Evolutionary conservation across 2,797 vertebrate species (phyloP).

Genomic region (Chrysocyon brachyurus): DNA sequence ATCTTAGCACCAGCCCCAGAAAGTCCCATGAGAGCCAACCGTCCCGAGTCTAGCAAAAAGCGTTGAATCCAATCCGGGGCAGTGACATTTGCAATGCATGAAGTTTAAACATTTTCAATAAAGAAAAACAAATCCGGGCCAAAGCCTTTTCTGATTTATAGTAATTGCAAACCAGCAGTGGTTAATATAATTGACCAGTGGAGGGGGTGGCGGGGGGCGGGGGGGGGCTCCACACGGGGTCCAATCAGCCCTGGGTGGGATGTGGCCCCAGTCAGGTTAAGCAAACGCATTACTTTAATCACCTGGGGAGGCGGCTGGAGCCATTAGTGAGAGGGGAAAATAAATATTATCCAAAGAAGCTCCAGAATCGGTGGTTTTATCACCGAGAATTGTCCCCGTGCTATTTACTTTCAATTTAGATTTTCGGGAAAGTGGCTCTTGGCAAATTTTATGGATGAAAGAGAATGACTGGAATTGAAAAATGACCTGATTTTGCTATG

Average conservation of each 20-base stretch:
- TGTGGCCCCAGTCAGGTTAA: slow-evolving; percentile 85
- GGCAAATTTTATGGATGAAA: slow-evolving; percentile 82
- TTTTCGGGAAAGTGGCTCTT: slow-evolving; percentile 85
- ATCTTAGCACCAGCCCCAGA: no score
- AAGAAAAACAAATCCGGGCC: slow-evolving; percentile 84
- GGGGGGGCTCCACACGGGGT: slow-evolving; percentile 49
- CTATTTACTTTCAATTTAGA: slow-evolving; percentile 90
- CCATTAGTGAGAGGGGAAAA: slow-evolving; percentile 86
- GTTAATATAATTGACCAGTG: slow-evolving; percentile 85
- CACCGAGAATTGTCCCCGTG: slow-evolving; percentile 85
- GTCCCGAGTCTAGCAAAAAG: background rate
- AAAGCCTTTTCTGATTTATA: slow-evolving; percentile 83
- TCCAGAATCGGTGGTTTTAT: slow-evolving; percentile 86
- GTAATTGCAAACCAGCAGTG: slow-evolving; percentile 82
- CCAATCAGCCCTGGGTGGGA: slow-evolving; percentile 78
- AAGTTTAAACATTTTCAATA: slow-evolving; percentile 87
- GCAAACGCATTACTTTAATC: slow-evolving; percentile 88
- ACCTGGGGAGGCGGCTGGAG: slow-evolving; percentile 82
- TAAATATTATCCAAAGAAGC: slow-evolving; percentile 89
- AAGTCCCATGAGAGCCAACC: background rate
- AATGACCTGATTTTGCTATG: slow-evolving; percentile 81
- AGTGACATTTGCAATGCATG: slow-evolving; percentile 82
- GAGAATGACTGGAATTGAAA: slow-evolving; percentile 84
- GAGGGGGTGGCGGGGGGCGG: slow-evolving; percentile 34
- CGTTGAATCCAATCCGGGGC: background rate